A percentile compares a stretch with the other conserved stretches of the same genome.
phyloP scores from a whole-genome alignment of 2,797 vertebrate genomes.

The Alca torda region DNA sequence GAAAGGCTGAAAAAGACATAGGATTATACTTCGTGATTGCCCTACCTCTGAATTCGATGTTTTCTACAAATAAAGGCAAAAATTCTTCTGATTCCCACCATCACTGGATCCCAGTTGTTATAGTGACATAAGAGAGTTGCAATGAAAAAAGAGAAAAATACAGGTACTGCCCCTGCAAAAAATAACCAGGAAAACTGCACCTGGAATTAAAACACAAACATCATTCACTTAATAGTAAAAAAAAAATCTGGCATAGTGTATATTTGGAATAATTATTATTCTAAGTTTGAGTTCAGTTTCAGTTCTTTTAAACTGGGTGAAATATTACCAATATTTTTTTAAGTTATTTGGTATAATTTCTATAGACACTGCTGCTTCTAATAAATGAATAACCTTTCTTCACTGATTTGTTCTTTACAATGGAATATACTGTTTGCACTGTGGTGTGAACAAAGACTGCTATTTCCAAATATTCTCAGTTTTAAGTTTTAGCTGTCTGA shows the following conservation, averaged over 20 bases:
- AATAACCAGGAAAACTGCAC: conserved; percentile 96
- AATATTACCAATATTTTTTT: background rate
- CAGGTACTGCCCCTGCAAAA: conserved; percentile 91
- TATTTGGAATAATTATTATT: background rate
- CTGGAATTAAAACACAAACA: conserved; percentile 74
- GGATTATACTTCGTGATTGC: background rate
- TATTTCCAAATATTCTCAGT: background rate
- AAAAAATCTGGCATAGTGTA: background rate
- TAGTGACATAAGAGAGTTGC: conserved; percentile 91
- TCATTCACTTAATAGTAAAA: background rate
- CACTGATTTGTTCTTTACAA: background rate
- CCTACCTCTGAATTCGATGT: conserved; percentile 89
- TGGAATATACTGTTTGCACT: background rate
- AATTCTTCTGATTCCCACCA: conserved; percentile 90
- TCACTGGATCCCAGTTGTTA: conserved; percentile 98
- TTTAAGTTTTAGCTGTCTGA: background rate
- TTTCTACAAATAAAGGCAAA: conserved; percentile 93
- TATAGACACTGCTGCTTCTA: background rate
- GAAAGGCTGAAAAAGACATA: background rate
- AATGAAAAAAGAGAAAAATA: conserved; percentile 95
- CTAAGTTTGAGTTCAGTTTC: background rate
- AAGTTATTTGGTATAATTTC: background rate
- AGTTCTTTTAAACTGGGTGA: background rate
- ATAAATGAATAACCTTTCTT: background rate
- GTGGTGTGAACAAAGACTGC: background rate